Evolutionary conservation across 2,888 invertebrate species (phyloP).

Genomic region (Leptinotarsa tumamoca): DNA sequence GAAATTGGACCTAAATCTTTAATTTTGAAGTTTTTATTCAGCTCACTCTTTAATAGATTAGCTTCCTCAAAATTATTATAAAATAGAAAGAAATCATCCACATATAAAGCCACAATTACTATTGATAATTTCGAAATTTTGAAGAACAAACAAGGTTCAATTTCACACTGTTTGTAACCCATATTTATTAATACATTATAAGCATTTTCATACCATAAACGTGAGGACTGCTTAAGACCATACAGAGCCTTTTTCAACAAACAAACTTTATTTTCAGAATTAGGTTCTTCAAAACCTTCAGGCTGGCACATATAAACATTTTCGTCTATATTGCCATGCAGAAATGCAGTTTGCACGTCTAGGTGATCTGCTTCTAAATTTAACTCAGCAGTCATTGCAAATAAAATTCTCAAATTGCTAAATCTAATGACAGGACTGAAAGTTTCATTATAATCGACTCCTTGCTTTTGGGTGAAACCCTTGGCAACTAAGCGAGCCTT

Average conservation of each 20-base stretch:
- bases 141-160: slow-evolving; percentile 31
- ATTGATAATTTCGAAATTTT: slow-evolving; percentile 27
- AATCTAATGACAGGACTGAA: slow-evolving; percentile 21
- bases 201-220: slow-evolving; percentile 48
- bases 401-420: slow-evolving; percentile 41
- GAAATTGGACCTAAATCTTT: slow-evolving; percentile 35
- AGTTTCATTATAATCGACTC: slow-evolving; percentile 25
- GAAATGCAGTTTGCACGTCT: slow-evolving; percentile 23
- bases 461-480: slow-evolving; percentile 7
- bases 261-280: slow-evolving; percentile 39
- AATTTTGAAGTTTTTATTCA: slow-evolving; percentile 25
- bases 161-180: slow-evolving; percentile 25
- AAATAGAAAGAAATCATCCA: slow-evolving; percentile 38
- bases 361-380: slow-evolving; percentile 18
- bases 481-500: too few species aligned
- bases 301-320: slow-evolving; percentile 48
- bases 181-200: slow-evolving; percentile 32
- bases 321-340: slow-evolving; percentile 48
- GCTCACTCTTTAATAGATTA: slow-evolving; percentile 28
- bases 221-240: slow-evolving; percentile 45
- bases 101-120: slow-evolving; percentile 35
- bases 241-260: slow-evolving; percentile 49
- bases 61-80: slow-evolving; percentile 33
- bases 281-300: slow-evolving; percentile 29
- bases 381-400: slow-evolving; percentile 39